A percentile compares a stretch with the other conserved stretches of the same genome.
Evolutionary conservation across 2,113 vertebrate genomes (phyloP).

Genomic region (Willisornis vidua): DNA sequence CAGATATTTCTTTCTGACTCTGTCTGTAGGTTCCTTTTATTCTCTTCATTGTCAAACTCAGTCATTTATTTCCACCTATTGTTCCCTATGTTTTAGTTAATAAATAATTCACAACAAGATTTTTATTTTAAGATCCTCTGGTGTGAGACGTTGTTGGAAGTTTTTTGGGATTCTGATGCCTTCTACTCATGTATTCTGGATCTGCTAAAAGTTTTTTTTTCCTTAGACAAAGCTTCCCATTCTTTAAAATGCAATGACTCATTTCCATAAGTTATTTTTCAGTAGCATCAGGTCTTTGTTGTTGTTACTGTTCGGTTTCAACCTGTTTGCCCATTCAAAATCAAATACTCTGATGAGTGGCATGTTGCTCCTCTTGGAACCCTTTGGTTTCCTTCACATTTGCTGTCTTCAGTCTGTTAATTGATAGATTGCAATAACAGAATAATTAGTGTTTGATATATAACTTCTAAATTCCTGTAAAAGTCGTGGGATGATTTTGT

Average conservation of each 20-base stretch:
- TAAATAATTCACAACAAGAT: neutral
- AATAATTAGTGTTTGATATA: neutral
- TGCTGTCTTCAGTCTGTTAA: neutral
- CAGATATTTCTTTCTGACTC: neutral
- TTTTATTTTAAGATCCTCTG: neutral
- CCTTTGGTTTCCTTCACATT: neutral
- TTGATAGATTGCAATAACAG: neutral
- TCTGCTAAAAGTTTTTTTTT: neutral
- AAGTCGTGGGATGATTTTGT: neutral
- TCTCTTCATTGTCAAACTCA: neutral
- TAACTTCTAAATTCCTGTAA: neutral
- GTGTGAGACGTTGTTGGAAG: neutral
- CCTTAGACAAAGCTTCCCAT: neutral
- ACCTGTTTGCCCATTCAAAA: neutral
- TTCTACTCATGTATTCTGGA: neutral
- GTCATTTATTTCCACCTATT: neutral
- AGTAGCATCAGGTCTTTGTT: neutral
- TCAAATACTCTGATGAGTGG: neutral
- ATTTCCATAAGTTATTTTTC: neutral
- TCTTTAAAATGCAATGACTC: neutral
- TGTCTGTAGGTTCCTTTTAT: neutral
- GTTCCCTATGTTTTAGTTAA: neutral
- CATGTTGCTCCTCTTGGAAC: neutral
- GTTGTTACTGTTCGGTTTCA: neutral
- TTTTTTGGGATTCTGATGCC: neutral